phyloP scores from a whole-genome alignment of 2,797 vertebrate genomes.

The Heterohyrax brucei region DNA sequence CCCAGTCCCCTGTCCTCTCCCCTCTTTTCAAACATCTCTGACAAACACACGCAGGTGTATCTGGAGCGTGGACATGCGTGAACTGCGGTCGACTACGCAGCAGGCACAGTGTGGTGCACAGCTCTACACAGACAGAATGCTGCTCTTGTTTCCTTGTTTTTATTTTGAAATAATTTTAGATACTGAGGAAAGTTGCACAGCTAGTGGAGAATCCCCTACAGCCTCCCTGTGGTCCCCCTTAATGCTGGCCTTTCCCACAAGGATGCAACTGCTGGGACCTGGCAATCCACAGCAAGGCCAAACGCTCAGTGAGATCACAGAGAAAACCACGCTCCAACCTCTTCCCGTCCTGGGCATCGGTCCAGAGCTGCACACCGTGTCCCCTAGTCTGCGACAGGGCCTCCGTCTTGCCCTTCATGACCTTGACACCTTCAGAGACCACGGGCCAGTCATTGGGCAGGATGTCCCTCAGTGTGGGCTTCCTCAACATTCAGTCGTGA shows the following conservation, averaged over 20 bases:
- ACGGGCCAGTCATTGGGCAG: neutral
- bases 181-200: neutral
- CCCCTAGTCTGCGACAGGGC: neutral
- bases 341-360: neutral
- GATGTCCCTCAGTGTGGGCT: neutral
- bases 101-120: neutral
- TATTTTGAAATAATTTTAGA: neutral
- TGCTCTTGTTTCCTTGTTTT: neutral
- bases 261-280: no score
- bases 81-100: neutral
- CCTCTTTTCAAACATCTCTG: neutral
- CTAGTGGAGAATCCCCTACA: neutral
- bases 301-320: neutral
- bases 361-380: fast-evolving
- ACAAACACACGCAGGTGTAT: no score
- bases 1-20: fast-evolving
- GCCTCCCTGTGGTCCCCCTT: neutral
- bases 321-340: neutral
- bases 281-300: neutral
- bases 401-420: neutral
- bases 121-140: neutral
- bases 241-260: neutral
- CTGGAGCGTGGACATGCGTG: neutral
- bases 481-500: neutral
- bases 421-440: neutral